These are phyloP conservation scores for Calameuta filiformis DNA, from an alignment of 2,888 invertebrate genomes.

Conservation along the genomic window DNA sequence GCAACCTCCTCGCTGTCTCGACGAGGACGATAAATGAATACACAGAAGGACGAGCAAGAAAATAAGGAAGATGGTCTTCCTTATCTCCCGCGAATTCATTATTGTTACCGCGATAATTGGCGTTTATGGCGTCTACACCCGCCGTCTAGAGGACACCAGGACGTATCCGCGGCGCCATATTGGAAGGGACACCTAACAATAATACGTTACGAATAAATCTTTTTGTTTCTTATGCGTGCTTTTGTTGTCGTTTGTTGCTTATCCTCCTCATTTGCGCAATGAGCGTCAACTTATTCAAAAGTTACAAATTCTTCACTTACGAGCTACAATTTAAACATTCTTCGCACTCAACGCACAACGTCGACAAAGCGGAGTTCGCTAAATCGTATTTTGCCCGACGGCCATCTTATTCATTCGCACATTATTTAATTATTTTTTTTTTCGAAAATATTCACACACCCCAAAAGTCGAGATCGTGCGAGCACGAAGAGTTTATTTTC, in stretches of 20 bases:
- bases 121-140: not conserved
- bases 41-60: not conserved
- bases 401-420: constrained; percentile 7
- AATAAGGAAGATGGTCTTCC: not conserved
- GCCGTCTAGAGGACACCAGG: not conserved
- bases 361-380: constrained; percentile 21
- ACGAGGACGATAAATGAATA: not conserved
- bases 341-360: constrained; percentile 6
- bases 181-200: not conserved
- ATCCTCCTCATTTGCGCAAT: constrained; percentile 14
- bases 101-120: not conserved
- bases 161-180: not conserved
- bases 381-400: constrained; percentile 16
- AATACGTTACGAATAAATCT: not conserved
- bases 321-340: not conserved
- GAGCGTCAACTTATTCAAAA: constrained; percentile 19
- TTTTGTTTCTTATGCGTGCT: not conserved
- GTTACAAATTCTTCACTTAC: constrained; percentile 4
- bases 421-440: constrained; percentile 11
- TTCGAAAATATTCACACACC: constrained; percentile 13
- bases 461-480: not conserved
- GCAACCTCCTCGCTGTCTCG: not conserved
- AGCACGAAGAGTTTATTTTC: not conserved
- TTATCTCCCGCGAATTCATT: not conserved
- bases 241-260: not conserved